Percentiles rank a stretch among this genome's conserved stretches.
phyloP scores from a whole-genome alignment of 2,888 invertebrate genomes.

The Dyspetes luteomarginatus region DNA sequence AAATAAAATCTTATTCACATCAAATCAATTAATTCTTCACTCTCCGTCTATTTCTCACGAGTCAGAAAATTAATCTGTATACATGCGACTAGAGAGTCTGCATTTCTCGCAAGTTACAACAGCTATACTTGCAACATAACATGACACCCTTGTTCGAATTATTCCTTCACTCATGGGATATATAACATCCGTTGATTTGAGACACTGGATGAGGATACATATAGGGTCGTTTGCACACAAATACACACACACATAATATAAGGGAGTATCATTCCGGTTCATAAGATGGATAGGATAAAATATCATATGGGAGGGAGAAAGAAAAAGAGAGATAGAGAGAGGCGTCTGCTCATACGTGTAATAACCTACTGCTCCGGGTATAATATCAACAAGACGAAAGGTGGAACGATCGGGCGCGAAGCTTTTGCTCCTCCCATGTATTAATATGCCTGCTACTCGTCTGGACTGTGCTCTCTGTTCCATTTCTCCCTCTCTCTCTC shows the following conservation, averaged over 20 bases:
- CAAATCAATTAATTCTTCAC: neutral
- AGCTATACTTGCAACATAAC: constrained; percentile 15
- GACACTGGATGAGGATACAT: neutral
- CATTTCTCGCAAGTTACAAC: constrained; percentile 1
- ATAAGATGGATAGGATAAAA: constrained; percentile 48
- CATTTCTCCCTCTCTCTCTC: constrained; percentile 28
- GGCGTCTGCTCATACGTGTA: constrained; percentile 8
- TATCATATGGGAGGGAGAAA: neutral
- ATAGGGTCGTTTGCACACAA: neutral
- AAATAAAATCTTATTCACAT: too few species aligned
- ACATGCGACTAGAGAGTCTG: neutral
- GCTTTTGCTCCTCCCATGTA: constrained; percentile 61
- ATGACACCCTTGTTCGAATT: constrained; percentile 41
- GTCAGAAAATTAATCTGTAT: neutral
- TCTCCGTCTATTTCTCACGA: neutral
- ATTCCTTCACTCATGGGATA: neutral
- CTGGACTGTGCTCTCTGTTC: constrained; percentile 5
- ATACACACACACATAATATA: neutral
- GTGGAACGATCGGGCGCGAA: constrained; percentile 62
- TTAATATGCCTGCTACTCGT: constrained; percentile 64
- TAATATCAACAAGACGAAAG: constrained; percentile 64
- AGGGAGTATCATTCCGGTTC: constrained; percentile 22
- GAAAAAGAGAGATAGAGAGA: neutral
- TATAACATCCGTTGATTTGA: neutral
- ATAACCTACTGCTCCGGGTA: constrained; percentile 37